Evolutionary conservation across 2,888 invertebrate species (phyloP), one percentile per base, ranked within the genome.

Genomic region (Drosophila mulleri): DNA sequence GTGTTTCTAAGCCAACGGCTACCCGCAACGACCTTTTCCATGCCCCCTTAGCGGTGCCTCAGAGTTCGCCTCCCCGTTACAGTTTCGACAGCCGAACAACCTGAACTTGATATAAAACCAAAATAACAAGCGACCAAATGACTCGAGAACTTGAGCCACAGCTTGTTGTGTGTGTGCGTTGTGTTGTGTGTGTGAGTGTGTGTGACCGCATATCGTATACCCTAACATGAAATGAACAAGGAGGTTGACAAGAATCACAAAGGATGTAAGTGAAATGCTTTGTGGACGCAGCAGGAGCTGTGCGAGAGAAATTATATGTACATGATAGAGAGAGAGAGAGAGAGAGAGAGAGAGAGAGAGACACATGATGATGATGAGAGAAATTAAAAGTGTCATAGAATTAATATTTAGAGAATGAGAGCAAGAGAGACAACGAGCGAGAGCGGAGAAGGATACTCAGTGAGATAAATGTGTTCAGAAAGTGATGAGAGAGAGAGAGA

Each of bases 1-100:
- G 84, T 84, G 84, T 84, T 84, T 84, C 87, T 84, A 84, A 84
- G 75, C 84, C 83, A 87, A 86, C 70, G 65, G 67, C 56, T 67
- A 67, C 32, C 57, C 68, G 61, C 68, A 52, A 58, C 77, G 85
- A 85, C 85, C 85, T 85, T 85, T 85, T 88, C 85, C 83, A 83
- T 85, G 85, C 85, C 81, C 88, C 78, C 72, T 74, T 78, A 78
- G 77, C 77, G 78, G 77, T 68, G 61, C 60, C 60, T 20, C 61
- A 12, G 47, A 35, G 71, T 48, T 35, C 57, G 50, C 67, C 77
- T 69, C 69, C 80, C 83, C 71, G 85, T 84, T 81, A 88, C 75
- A 71, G 80, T 84, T 88, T 83, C 85, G 71, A 82, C 83, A 87
- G 80, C 62, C 74, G 39, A 50, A 32, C 68, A 65, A 63, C 56